These are phyloP conservation scores for Sweltsa coloradensis DNA, from an alignment of 1,140 invertebrate genomes.

Conservation along the genomic window DNA sequence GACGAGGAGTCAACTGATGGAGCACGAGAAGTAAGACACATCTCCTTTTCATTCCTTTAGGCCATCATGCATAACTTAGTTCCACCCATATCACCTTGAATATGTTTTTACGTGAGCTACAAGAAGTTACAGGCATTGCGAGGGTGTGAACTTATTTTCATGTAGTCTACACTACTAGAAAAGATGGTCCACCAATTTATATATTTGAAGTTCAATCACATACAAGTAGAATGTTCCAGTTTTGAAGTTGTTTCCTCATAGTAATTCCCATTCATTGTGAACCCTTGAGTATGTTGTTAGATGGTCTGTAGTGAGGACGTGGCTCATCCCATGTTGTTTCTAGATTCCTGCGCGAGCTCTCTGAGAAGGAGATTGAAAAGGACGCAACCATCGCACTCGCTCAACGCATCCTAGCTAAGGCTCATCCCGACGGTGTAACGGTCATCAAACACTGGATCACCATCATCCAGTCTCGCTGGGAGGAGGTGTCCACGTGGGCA, in stretches of 20 bases:
- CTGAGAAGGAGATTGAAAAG: constrained; percentile 74
- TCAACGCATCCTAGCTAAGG: constrained; percentile 74
- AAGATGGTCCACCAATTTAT: too few species aligned
- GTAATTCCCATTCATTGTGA: not conserved
- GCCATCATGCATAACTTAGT: too few species aligned
- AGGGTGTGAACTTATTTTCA: too few species aligned
- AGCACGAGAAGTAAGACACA: constrained; percentile 54
- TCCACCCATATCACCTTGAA: too few species aligned
- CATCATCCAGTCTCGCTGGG: constrained; percentile 93
- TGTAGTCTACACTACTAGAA: too few species aligned
- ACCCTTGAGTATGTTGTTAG: not conserved
- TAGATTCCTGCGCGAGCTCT: constrained; percentile 69
- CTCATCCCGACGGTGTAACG: constrained; percentile 85
- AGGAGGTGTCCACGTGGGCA: constrained; percentile 57
- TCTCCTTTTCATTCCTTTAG: not conserved
- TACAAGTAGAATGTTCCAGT: too few species aligned
- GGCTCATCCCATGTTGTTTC: constrained; percentile 6
- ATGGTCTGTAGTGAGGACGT: not conserved
- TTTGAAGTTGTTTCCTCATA: too few species aligned
- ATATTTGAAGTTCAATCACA: too few species aligned
- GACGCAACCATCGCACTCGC: constrained; percentile 79
- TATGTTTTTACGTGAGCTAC: too few species aligned
- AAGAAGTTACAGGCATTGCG: too few species aligned
- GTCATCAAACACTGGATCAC: constrained; percentile 97
- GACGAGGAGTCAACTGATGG: constrained; percentile 68